phyloP scores from a whole-genome alignment of 1,140 invertebrate genomes.

The Leptopilina clavipes region DNA sequence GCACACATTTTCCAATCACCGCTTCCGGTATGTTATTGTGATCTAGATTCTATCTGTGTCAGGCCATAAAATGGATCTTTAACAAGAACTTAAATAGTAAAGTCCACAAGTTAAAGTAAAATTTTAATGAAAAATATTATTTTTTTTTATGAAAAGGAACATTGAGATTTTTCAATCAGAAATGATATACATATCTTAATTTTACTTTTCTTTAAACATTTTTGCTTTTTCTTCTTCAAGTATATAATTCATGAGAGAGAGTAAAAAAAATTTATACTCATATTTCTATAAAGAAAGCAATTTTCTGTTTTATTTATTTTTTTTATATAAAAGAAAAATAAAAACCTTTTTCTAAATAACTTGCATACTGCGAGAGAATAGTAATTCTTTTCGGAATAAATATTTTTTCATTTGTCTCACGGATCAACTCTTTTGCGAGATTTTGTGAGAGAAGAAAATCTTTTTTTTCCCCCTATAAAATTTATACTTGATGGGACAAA shows the following conservation, averaged over 20 bases:
- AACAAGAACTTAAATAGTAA: background rate
- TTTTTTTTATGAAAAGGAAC: no score
- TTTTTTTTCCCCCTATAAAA: background rate
- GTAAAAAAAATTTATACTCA: no score
- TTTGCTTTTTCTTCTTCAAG: no score
- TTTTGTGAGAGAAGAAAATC: background rate
- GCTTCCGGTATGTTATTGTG: conserved; percentile 18
- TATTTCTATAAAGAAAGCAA: background rate
- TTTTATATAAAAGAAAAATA: no score
- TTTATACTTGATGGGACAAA: background rate
- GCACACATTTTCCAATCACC: conserved; percentile 15
- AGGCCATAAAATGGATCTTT: background rate
- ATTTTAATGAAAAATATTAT: no score
- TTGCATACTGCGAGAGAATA: background rate
- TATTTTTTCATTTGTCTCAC: conserved; percentile 9
- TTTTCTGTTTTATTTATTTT: background rate
- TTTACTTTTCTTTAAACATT: no score
- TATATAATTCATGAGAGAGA: no score
- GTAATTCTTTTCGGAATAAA: background rate
- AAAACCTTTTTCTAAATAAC: conserved; percentile 2
- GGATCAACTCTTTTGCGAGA: background rate
- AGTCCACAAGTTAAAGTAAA: background rate
- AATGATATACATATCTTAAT: no score
- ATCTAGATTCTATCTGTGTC: conserved; percentile 16
- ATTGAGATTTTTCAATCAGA: no score